phyloP scores from a whole-genome alignment of 2,797 vertebrate species.

The Myotis myotis region DNA sequence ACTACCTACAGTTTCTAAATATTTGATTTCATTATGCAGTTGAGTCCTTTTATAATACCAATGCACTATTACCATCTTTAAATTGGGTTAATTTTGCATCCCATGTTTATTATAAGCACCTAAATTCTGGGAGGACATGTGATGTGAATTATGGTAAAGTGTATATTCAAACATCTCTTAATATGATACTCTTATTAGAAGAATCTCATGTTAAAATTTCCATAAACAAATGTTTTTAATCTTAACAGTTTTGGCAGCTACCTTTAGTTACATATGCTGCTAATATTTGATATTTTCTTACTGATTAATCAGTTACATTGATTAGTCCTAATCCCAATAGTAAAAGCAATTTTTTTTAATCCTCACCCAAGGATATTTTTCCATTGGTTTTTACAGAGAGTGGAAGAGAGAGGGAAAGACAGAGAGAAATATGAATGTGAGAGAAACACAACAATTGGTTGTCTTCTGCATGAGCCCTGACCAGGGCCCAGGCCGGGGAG shows the following conservation, averaged over 20 bases:
- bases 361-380: too few species aligned
- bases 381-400: too few species aligned
- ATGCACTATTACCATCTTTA: not conserved
- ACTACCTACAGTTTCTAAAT: not conserved
- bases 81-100: not conserved
- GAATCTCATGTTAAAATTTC: not conserved
- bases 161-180: not conserved
- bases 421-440: too few species aligned
- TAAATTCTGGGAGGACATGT: not conserved
- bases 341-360: not conserved
- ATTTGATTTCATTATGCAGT: slow-evolving; percentile 4
- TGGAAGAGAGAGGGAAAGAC: too few species aligned
- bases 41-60: not conserved
- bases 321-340: not conserved
- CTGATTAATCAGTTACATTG: not conserved
- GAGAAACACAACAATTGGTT: too few species aligned
- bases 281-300: not conserved
- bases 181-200: not conserved
- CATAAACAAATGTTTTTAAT: not conserved
- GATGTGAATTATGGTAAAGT: not conserved
- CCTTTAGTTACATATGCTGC: not conserved
- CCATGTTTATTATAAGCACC: not conserved
- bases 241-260: not conserved
- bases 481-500: too few species aligned
- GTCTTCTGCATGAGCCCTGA: too few species aligned